Evolutionary conservation across 2,113 vertebrate genomes (phyloP).

Genomic region (Melozone crissalis): DNA sequence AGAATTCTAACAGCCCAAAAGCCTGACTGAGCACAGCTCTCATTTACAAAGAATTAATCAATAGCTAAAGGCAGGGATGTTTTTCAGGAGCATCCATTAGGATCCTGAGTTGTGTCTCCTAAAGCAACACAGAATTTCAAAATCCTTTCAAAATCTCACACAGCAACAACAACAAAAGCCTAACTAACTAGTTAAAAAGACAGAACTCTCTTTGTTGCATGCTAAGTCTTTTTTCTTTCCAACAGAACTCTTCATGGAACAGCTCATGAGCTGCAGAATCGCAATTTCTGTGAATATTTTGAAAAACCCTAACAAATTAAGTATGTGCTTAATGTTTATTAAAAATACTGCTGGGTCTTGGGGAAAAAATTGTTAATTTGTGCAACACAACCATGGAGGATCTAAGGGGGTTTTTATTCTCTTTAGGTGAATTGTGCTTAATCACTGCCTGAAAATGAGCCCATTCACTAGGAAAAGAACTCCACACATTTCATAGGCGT

Average conservation of each 20-base stretch:
- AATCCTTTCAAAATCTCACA: not conserved
- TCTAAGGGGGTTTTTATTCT: rapidly evolving
- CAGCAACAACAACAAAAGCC: not conserved
- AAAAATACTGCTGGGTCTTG: not conserved
- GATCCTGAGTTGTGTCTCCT: not conserved
- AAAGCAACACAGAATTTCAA: not conserved
- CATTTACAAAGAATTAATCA: slow-evolving; percentile 28
- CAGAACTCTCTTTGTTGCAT: not conserved
- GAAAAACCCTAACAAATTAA: not conserved
- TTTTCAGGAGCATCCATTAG: not conserved
- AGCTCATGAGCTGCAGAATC: not conserved
- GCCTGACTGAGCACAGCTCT: slow-evolving; percentile 10
- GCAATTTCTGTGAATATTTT: not conserved
- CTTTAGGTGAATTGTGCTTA: not conserved
- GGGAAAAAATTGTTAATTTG: not conserved
- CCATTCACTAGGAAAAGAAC: not conserved
- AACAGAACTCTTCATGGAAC: not conserved
- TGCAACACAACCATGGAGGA: not conserved
- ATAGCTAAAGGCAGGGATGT: not conserved
- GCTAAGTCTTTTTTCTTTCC: not conserved
- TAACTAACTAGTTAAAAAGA: not conserved
- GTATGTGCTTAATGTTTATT: not conserved
- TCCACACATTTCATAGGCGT: not conserved
- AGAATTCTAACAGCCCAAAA: slow-evolving; percentile 2
- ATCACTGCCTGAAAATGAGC: not conserved